Percentiles rank a stretch among this genome's conserved stretches.
Conservation (phyloP, 2,113 vertebrate genomes). For the Cinclus cinclus region DNA sequence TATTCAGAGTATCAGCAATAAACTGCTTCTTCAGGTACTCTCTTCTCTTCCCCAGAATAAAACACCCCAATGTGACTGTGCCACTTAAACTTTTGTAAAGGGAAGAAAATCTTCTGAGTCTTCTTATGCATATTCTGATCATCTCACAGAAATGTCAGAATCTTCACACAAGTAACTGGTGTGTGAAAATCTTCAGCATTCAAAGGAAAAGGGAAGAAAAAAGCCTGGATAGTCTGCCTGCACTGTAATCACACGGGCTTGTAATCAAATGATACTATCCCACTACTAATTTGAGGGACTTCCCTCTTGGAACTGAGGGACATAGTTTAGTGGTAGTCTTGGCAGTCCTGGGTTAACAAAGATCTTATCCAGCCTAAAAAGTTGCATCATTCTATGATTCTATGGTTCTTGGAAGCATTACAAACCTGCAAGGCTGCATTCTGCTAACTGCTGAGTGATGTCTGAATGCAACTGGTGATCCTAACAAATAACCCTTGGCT, state of each 20-base stretch:
- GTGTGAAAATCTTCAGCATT: not conserved
- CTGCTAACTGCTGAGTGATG: not conserved
- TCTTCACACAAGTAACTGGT: not conserved
- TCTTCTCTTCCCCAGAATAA: not conserved
- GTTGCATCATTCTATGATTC: not conserved
- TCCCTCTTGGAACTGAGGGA: not conserved
- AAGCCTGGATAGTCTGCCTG: not conserved
- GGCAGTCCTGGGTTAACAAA: not conserved
- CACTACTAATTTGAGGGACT: not conserved
- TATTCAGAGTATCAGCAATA: not conserved
- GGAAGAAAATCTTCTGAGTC: not conserved
- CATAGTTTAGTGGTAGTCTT: not conserved
- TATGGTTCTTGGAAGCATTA: not conserved
- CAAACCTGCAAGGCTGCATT: not conserved
- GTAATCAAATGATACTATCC: not conserved
- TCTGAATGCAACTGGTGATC: not conserved
- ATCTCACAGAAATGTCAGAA: not conserved
- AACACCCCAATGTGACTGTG: not conserved
- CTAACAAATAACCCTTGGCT: not conserved
- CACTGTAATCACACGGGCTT: not conserved
- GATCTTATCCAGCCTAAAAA: not conserved
- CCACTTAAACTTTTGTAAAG: not conserved
- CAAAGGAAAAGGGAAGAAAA: not conserved
- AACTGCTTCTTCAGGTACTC: not conserved
- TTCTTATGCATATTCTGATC: conserved; percentile 26